Conservation (phyloP, 2,113 vertebrate genomes). For the Alosa alosa region DNA sequence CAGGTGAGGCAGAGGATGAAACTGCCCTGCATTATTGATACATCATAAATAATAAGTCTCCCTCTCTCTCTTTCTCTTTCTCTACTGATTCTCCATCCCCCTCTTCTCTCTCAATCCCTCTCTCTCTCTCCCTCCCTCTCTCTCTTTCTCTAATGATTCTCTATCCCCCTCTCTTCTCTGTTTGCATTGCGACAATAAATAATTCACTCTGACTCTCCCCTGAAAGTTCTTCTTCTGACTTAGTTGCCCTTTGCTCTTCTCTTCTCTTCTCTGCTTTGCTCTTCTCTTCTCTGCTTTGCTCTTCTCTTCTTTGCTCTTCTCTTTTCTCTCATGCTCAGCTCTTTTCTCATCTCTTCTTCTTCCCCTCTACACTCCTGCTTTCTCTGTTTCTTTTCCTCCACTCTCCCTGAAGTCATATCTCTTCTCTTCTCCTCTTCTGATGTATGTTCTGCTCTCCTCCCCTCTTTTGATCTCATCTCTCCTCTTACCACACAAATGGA, state of each 20-base stretch:
- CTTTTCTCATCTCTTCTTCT: background rate
- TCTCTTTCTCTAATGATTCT: background rate
- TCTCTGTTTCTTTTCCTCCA: background rate
- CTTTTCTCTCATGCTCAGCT: background rate
- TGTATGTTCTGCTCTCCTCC: background rate
- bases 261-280: background rate
- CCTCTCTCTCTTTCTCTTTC: background rate
- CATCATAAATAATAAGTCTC: slow-evolving; percentile 26
- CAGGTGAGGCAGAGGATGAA: background rate
- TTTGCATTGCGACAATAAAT: slow-evolving; percentile 23
- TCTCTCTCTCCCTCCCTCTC: background rate
- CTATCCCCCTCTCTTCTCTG: background rate
- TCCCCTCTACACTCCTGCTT: background rate
- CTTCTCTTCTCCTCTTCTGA: background rate
- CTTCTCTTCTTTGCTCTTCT: background rate
- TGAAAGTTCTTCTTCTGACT: background rate
- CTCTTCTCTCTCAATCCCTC: background rate
- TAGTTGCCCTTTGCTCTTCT: background rate
- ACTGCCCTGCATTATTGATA: slow-evolving; percentile 27
- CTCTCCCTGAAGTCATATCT: background rate
- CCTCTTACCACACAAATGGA: too few species aligned
- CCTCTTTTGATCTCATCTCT: background rate
- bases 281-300: background rate
- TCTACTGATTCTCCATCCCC: background rate
- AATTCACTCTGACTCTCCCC: background rate